Evolutionary conservation across 2,888 invertebrate genomes (phyloP), one percentile per base, ranked within the genome.

Genomic region (Rugalucina vietnamica): DNA sequence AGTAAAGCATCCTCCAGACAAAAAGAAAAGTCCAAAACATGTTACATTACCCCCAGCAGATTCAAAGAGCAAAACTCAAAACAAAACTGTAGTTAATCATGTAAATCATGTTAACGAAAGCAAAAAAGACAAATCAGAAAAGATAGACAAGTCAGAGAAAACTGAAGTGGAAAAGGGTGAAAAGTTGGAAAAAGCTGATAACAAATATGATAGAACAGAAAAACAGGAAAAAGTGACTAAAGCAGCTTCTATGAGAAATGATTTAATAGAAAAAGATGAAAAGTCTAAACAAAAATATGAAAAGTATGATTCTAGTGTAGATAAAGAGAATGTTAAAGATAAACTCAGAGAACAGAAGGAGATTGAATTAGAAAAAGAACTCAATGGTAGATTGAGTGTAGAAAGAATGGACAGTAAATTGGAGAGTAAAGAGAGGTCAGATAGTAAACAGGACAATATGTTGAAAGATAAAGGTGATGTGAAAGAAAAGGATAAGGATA

Each of bases 1-100:
- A 83, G 88, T 90, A 10, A 91, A 90, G 77, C 84, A 90, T 49
- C 81, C 91, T 5, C 88, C 91, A 39, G 93, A 93, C 69, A 90
- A 91, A 27, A 91, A 92, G 82, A 79, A 82, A 27, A 75, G 90
- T 29, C 84, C 90, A 50, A 80, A 72, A 57, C 83, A 79, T 80
- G 84, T 81, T 10, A 74, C 80, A 36, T 57, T 86, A 49, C 80
- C 84, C 4, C 81, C 78, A 32, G 81, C 88, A 37, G 82, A 81
- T 32, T 24, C 69, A 37, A 86, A 86, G 65, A 69, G 69, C 70
- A 85, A 84, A 65, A 43, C 75, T 36, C 76, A 81, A 74, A 81
- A 69, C 49, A 88, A 78, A 81, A 65, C 39, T 72, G 79, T 10
- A 73, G 39, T 69, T 24, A 76, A 82, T 57, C 80, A 82, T 49